Evolutionary conservation across 2,113 vertebrate species (phyloP).

Genomic region (Corythornis madagascariensis): DNA sequence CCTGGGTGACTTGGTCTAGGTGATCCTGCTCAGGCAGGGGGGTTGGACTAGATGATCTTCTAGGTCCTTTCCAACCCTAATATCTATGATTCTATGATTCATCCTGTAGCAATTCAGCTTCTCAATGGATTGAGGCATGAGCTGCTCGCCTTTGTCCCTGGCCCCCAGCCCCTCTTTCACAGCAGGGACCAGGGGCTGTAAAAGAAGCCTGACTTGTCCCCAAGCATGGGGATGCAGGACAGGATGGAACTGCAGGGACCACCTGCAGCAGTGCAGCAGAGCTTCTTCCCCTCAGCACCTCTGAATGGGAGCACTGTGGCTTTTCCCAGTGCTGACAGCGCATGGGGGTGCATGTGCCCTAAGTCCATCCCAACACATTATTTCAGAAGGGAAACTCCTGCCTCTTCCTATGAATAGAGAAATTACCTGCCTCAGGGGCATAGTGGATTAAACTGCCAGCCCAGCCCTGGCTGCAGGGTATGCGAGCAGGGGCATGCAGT

Average conservation of each 20-base stretch:
- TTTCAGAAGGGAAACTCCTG: background rate
- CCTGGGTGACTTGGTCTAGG: no score
- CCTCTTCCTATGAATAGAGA: background rate
- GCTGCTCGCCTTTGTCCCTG: accelerated
- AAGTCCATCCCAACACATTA: accelerated
- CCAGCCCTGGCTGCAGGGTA: background rate
- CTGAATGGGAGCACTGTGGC: background rate
- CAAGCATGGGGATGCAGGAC: background rate
- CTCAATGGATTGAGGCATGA: accelerated
- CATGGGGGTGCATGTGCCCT: no score
- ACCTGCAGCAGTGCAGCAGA: background rate
- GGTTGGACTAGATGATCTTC: no score
- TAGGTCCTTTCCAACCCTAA: no score
- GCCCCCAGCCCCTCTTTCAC: background rate
- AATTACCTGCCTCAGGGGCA: background rate
- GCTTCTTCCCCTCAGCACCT: background rate
- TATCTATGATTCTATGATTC: background rate
- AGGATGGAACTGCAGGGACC: background rate
- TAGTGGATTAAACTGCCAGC: background rate
- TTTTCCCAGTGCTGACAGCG: background rate
- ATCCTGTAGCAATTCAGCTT: background rate
- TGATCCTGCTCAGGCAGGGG: no score
- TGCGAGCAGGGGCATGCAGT: background rate
- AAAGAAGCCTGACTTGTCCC: background rate
- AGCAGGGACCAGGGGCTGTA: background rate